Percentiles rank a stretch among this genome's conserved stretches.
phyloP scores from a whole-genome alignment of 2,888 invertebrate genomes.

The Galerucella pusilla region DNA sequence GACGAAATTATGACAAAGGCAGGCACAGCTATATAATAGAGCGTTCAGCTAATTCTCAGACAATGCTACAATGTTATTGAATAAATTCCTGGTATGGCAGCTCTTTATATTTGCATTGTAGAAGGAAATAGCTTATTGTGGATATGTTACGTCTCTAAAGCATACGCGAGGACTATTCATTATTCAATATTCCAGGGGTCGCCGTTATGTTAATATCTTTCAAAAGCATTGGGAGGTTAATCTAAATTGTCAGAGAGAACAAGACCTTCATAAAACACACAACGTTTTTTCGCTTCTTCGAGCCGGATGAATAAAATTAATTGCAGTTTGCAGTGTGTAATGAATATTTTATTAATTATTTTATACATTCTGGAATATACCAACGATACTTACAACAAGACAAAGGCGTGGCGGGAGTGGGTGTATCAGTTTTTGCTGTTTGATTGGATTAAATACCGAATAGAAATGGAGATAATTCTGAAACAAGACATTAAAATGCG shows the following conservation, averaged over 20 bases:
- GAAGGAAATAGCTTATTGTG: slow-evolving; percentile 15
- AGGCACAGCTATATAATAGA: slow-evolving; percentile 13
- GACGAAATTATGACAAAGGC: slow-evolving; percentile 26
- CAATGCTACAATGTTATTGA: slow-evolving; percentile 24
- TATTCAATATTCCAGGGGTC: not conserved
- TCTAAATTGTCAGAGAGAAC: not conserved
- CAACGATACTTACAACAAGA: no score
- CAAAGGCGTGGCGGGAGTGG: no score
- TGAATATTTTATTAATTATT: no score
- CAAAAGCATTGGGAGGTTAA: not conserved
- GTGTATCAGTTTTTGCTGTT: no score
- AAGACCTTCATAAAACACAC: not conserved
- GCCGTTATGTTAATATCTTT: not conserved
- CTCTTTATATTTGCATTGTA: slow-evolving; percentile 15
- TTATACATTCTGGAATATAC: no score
- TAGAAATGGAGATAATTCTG: no score
- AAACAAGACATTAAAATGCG: no score
- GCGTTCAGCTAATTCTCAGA: slow-evolving; percentile 26
- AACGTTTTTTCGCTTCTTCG: no score
- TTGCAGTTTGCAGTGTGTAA: no score
- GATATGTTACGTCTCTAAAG: slow-evolving; percentile 7
- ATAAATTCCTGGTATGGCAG: slow-evolving; percentile 13
- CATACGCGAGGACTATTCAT: not conserved
- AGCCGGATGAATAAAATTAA: no score
- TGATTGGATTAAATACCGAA: no score